A percentile compares a stretch with the other conserved stretches of the same genome.
Evolutionary conservation across 2,888 invertebrate genomes (phyloP).

Genomic region (Crioceris asparagi): DNA sequence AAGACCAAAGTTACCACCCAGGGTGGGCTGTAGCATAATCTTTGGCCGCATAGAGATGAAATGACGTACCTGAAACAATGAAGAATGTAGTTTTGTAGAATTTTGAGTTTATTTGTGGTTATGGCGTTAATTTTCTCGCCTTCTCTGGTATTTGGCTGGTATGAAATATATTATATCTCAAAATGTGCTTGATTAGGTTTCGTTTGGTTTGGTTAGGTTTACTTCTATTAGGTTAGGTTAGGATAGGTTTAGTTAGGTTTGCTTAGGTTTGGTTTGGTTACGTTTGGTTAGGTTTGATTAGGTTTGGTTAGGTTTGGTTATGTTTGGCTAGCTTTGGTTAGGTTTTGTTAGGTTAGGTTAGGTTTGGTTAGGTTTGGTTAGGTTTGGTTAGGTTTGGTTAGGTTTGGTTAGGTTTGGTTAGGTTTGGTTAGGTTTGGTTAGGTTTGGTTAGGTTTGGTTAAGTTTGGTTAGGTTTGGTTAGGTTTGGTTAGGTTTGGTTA

Average conservation of each 20-base stretch:
- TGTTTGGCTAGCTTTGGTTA: no score
- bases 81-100: no score
- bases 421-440: slow-evolving; percentile 5
- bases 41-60: slow-evolving; percentile 63
- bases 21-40: slow-evolving; percentile 67
- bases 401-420: slow-evolving; percentile 5
- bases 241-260: slow-evolving; percentile 4
- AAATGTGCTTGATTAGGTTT: no score
- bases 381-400: slow-evolving; percentile 5
- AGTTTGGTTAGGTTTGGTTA: slow-evolving; percentile 16
- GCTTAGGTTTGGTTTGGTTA: slow-evolving; percentile 4
- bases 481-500: slow-evolving; percentile 17
- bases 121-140: no score
- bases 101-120: no score
- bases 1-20: slow-evolving; percentile 83
- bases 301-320: no score
- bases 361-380: slow-evolving; percentile 3
- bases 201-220: slow-evolving; percentile 20
- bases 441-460: slow-evolving; percentile 12
- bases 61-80: slow-evolving; percentile 71
- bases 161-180: no score
- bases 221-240: slow-evolving; percentile 19
- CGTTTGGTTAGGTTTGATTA: no score
- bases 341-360: slow-evolving; percentile 5
- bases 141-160: no score